These are phyloP conservation scores for Aspidoscelis tigris DNA, from an alignment of 2,113 vertebrate genomes.

Conservation along the genomic window DNA sequence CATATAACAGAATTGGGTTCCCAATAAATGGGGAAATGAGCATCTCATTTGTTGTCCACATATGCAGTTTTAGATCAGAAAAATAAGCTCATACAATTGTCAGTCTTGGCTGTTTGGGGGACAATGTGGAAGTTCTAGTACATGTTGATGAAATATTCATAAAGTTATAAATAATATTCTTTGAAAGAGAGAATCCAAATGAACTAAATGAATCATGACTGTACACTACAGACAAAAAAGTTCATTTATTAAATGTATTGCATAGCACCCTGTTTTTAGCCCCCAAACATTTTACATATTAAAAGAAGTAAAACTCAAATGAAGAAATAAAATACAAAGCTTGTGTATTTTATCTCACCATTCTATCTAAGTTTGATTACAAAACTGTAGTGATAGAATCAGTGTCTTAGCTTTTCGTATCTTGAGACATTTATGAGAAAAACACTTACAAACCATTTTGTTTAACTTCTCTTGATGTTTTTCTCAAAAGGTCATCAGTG, in stretches of 20 bases:
- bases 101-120: not conserved
- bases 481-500: constrained; percentile 23
- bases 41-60: not conserved
- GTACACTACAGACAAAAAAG: not conserved
- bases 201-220: not conserved
- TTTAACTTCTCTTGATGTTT: constrained; percentile 15
- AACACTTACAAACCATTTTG: not conserved
- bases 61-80: not conserved
- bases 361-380: not conserved
- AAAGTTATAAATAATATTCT: not conserved
- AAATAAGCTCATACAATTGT: not conserved
- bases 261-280: too few relatives aligned
- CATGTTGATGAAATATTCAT: not conserved
- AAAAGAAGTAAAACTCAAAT: too few relatives aligned
- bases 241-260: too few relatives aligned
- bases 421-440: not conserved
- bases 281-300: too few relatives aligned
- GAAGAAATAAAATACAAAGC: not conserved
- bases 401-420: not conserved
- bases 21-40: not conserved
- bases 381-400: not conserved
- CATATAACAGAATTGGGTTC: not conserved
- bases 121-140: not conserved
- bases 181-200: not conserved
- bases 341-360: not conserved